These are phyloP conservation scores for Allophyes oxyacanthae DNA, from an alignment of 2,888 invertebrate genomes.

Conservation along the genomic window DNA sequence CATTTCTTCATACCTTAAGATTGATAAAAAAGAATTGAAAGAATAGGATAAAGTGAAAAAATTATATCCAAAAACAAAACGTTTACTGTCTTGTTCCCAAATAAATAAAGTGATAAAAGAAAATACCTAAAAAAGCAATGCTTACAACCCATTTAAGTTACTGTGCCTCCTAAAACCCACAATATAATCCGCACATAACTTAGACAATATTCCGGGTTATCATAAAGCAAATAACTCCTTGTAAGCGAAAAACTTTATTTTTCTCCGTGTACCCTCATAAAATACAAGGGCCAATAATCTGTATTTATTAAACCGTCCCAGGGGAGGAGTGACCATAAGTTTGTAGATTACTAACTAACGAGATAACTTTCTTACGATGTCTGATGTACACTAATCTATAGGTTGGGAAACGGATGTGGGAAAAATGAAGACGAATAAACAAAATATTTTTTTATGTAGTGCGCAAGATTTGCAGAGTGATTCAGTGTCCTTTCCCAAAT, in stretches of 20 bases:
- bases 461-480: too few relatives aligned
- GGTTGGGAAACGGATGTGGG: conserved; percentile 28
- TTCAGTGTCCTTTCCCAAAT: too few relatives aligned
- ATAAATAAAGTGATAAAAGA: not conserved
- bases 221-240: conserved; percentile 54
- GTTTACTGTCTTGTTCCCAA: not conserved
- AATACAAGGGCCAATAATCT: conserved; percentile 73
- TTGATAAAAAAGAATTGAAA: too few relatives aligned
- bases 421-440: conserved; percentile 46
- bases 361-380: conserved; percentile 82
- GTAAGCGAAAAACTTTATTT: conserved; percentile 60
- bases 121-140: conserved; percentile 1
- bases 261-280: conserved; percentile 62
- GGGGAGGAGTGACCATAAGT: conserved; percentile 63
- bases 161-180: not conserved
- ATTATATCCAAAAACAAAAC: too few relatives aligned
- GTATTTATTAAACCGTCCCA: conserved; percentile 73
- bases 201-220: conserved; percentile 16
- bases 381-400: conserved; percentile 71
- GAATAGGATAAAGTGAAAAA: too few relatives aligned
- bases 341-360: conserved; percentile 79
- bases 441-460: too few relatives aligned
- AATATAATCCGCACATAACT: conserved; percentile 18
- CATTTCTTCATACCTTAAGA: too few relatives aligned
- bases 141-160: not conserved